Percentiles rank a stretch among this genome's conserved stretches.
These are phyloP conservation scores for Hartigia nigra DNA, from an alignment of 2,888 invertebrate species.

Conservation along the genomic window DNA sequence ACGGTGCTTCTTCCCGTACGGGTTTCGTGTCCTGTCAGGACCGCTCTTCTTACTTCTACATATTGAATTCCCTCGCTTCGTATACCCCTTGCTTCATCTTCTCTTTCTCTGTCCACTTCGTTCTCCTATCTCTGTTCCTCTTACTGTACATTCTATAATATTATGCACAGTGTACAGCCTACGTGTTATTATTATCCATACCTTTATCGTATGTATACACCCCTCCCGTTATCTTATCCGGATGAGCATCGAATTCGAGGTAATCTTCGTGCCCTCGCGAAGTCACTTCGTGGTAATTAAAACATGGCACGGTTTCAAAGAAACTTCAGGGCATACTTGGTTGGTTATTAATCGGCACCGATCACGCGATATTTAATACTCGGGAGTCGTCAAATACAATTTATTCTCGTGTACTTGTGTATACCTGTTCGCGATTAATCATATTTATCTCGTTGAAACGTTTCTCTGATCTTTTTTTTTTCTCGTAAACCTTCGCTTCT, in stretches of 20 bases:
- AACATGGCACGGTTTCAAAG: conserved; percentile 35
- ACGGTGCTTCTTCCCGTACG: conserved; percentile 3
- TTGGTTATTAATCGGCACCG: conserved; percentile 46
- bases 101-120: neutral
- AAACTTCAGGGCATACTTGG: conserved; percentile 25
- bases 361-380: conserved; percentile 48
- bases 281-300: conserved; percentile 35
- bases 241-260: conserved; percentile 2
- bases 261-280: neutral
- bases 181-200: neutral
- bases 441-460: neutral
- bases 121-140: neutral
- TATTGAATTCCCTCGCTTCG: neutral
- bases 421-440: neutral
- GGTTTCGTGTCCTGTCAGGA: conserved; percentile 8
- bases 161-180: neutral
- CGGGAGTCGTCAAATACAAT: neutral
- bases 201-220: neutral
- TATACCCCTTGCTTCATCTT: neutral
- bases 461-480: neutral
- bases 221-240: neutral
- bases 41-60: conserved; percentile 3
- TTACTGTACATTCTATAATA: neutral
- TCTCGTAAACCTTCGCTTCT: neutral
- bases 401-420: neutral